Conservation (phyloP, 2,888 invertebrate species). For the Rambutsinella grinnellia region DNA sequence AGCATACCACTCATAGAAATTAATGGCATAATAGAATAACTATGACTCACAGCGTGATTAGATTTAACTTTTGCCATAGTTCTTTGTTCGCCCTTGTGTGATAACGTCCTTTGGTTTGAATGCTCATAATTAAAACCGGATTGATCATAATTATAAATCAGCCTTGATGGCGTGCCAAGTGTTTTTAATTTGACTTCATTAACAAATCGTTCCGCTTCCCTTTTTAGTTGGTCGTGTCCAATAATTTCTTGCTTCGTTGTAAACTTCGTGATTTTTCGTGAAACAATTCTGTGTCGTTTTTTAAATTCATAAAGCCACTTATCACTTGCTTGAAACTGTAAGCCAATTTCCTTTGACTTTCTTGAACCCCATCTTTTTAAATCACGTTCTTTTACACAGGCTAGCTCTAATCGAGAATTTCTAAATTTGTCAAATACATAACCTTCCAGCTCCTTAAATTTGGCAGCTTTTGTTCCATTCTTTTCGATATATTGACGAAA, state of each 20-base stretch:
- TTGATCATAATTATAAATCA: constrained; percentile 29
- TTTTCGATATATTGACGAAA: background rate
- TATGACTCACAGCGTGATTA: background rate
- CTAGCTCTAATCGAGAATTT: background rate
- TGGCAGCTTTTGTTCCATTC: background rate
- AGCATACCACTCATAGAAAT: constrained; percentile 3
- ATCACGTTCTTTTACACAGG: background rate
- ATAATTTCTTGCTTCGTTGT: background rate
- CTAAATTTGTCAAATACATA: background rate
- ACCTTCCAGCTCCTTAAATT: background rate
- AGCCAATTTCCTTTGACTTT: background rate
- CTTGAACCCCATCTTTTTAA: background rate
- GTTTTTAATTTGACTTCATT: background rate
- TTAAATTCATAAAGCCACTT: constrained; percentile 4
- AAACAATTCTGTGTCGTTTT: constrained; percentile 8
- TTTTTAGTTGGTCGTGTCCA: background rate
- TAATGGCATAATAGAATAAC: constrained; percentile 16
- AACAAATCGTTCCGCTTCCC: background rate
- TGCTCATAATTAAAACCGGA: constrained; percentile 18
- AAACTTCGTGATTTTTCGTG: constrained; percentile 21
- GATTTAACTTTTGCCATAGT: background rate
- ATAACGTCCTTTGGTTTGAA: background rate
- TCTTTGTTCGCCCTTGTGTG: constrained; percentile 5
- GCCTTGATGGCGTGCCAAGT: background rate
- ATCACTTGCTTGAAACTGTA: constrained; percentile 1